Conservation (phyloP, 2,113 vertebrate species). For the Progne subis region DNA sequence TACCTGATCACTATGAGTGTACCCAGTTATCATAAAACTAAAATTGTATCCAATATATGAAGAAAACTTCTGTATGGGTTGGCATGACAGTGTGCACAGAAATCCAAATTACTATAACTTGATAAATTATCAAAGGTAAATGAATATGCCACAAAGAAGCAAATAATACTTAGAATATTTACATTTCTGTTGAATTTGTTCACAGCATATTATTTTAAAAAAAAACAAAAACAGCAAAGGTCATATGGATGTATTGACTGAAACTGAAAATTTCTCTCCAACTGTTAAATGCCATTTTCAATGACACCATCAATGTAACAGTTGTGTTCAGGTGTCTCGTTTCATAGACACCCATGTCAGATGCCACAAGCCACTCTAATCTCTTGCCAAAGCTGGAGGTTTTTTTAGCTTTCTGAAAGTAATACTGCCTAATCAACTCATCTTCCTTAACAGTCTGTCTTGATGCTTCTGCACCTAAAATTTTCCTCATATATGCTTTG, state of each 20-base stretch:
- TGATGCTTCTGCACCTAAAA: background rate
- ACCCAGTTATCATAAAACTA: background rate
- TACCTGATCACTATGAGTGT: background rate
- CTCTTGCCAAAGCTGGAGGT: background rate
- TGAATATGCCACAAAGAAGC: background rate
- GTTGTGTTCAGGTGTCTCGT: background rate
- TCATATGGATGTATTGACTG: background rate
- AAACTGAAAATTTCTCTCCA: constrained; percentile 5
- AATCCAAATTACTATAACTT: background rate
- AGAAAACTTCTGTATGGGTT: background rate
- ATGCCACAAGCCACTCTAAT: background rate
- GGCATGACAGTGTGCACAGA: background rate
- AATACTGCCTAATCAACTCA: background rate
- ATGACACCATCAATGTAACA: background rate
- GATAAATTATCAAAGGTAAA: background rate
- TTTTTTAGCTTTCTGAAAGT: background rate
- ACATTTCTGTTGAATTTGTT: background rate
- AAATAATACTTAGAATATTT: background rate
- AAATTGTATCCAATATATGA: background rate
- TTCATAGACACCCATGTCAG: background rate
- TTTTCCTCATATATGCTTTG: background rate
- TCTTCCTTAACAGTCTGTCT: background rate
- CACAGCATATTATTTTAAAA: background rate
- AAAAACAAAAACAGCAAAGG: background rate
- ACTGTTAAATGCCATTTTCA: constrained; percentile 12